phyloP scores from a whole-genome alignment of 1,140 invertebrate species.

The Lucilia sericata region DNA sequence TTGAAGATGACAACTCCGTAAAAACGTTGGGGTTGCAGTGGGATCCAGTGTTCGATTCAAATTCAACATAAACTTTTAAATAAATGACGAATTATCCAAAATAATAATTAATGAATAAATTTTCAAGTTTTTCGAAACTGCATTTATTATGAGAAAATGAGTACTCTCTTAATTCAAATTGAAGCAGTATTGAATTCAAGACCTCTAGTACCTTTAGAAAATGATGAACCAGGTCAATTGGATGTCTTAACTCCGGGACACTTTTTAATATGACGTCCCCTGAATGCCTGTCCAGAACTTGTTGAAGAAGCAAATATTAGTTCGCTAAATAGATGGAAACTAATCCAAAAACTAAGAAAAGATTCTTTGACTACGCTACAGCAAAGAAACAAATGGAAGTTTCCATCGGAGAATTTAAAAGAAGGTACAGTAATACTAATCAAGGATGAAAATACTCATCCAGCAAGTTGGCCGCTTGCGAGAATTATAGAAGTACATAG shows the following conservation, averaged over 20 bases:
- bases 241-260: constrained; percentile 23
- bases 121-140: constrained; percentile 49
- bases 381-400: constrained; percentile 54
- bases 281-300: constrained; percentile 48
- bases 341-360: constrained; percentile 28
- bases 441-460: constrained; percentile 51
- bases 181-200: constrained; percentile 57
- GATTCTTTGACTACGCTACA: constrained; percentile 57
- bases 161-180: constrained; percentile 49
- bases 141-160: constrained; percentile 54
- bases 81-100: constrained; percentile 47
- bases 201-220: constrained; percentile 16
- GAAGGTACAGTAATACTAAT: constrained; percentile 51
- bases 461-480: constrained; percentile 52
- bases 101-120: constrained; percentile 59
- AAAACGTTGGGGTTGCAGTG: constrained; percentile 62
- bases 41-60: constrained; percentile 52
- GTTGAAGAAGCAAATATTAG: neutral
- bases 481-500: constrained; percentile 49
- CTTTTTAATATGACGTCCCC: constrained; percentile 49
- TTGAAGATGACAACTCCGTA: constrained; percentile 37
- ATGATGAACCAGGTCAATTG: too few relatives aligned
- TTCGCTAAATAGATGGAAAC: constrained; percentile 53
- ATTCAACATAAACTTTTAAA: constrained; percentile 41
- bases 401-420: constrained; percentile 36